phyloP scores from a whole-genome alignment of 1,140 invertebrate species.

The Oryctes rhinoceros region DNA sequence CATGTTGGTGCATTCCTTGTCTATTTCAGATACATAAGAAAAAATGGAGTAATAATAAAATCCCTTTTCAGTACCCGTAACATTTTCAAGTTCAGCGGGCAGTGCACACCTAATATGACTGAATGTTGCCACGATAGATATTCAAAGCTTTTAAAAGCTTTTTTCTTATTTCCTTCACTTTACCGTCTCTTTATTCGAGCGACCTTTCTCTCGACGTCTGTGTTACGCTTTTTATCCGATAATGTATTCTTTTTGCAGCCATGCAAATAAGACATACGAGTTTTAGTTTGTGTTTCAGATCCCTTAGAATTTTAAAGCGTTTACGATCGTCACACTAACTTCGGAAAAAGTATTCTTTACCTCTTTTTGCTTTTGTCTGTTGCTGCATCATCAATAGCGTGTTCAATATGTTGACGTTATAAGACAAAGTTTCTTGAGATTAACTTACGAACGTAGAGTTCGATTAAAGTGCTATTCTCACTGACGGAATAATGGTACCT shows the following conservation, averaged over 20 bases:
- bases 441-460: too few relatives aligned
- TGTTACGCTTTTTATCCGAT: slow-evolving; percentile 32
- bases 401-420: too few relatives aligned
- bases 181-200: background rate
- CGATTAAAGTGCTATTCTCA: too few relatives aligned
- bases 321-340: slow-evolving; percentile 12
- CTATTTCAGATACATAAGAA: background rate
- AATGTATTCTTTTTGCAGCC: slow-evolving; percentile 27
- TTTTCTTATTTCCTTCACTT: slow-evolving; percentile 16
- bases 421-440: too few relatives aligned
- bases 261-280: slow-evolving; percentile 19
- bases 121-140: slow-evolving; percentile 25
- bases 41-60: background rate
- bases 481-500: too few relatives aligned
- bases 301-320: slow-evolving; percentile 25
- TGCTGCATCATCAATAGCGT: background rate
- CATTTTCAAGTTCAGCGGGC: slow-evolving; percentile 20
- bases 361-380: background rate
- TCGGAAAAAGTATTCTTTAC: background rate
- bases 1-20: too few relatives aligned
- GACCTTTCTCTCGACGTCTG: slow-evolving; percentile 18
- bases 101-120: slow-evolving; percentile 23
- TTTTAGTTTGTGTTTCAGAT: slow-evolving; percentile 30
- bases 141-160: slow-evolving; percentile 37
- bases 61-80: background rate